A percentile compares a stretch with the other conserved stretches of the same genome.
Evolutionary conservation across 2,113 vertebrate species (phyloP).

Genomic region (Glareola pratincola): DNA sequence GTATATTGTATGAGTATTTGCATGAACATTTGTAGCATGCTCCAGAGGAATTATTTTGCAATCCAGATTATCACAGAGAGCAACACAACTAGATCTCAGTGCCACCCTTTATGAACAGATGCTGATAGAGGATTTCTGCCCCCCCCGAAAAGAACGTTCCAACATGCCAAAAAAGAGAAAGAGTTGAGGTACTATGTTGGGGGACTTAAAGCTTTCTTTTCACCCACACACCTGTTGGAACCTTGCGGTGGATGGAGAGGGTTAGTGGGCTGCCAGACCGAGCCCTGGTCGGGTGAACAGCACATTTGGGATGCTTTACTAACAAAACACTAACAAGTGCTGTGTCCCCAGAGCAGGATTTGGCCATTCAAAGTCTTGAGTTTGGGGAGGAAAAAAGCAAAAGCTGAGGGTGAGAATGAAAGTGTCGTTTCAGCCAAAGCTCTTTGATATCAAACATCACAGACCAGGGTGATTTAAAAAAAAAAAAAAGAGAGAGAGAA

Average conservation of each 20-base stretch:
- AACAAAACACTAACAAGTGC: neutral
- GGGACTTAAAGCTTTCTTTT: neutral
- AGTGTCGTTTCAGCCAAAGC: neutral
- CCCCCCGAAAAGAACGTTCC: neutral
- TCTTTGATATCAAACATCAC: neutral
- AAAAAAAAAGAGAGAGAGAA: neutral
- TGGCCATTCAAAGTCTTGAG: neutral
- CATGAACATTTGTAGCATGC: neutral
- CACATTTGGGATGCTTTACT: neutral
- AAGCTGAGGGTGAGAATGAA: neutral
- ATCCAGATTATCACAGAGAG: neutral
- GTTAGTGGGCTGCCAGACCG: neutral
- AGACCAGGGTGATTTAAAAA: neutral
- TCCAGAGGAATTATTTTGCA: neutral
- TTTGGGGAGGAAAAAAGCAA: neutral
- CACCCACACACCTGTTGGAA: rapidly evolving
- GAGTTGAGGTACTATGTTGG: too few relatives aligned
- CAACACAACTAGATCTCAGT: neutral
- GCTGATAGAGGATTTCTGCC: neutral
- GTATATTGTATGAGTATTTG: neutral
- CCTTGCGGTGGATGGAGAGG: neutral
- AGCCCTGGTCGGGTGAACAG: rapidly evolving
- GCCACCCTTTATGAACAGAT: neutral
- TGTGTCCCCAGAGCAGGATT: neutral
- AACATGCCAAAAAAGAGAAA: neutral